phyloP scores from a whole-genome alignment of 2,888 invertebrate species.

The Harpagoxenus sublaevis region DNA sequence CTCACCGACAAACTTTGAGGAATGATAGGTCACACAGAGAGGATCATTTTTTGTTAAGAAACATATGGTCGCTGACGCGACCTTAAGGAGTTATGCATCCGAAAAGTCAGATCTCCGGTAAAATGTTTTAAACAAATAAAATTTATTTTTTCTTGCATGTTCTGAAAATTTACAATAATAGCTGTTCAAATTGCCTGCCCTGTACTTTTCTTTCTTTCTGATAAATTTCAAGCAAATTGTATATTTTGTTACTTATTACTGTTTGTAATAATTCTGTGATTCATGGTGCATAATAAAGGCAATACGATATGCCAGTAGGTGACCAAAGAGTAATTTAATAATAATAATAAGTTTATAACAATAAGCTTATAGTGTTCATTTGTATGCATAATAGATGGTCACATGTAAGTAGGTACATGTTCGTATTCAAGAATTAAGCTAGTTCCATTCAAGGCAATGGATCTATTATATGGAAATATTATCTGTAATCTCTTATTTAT shows the following conservation, averaged over 20 bases:
- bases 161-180: too few species aligned
- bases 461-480: not conserved
- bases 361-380: not conserved
- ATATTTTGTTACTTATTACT: not conserved
- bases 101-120: too few species aligned
- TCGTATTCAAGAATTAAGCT: not conserved
- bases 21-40: too few species aligned
- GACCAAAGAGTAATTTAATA: not conserved
- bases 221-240: not conserved
- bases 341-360: not conserved
- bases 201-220: not conserved
- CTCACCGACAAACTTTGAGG: too few species aligned
- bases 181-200: too few species aligned
- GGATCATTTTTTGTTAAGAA: too few species aligned
- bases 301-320: not conserved
- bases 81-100: too few species aligned
- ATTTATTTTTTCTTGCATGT: too few species aligned
- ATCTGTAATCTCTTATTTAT: not conserved
- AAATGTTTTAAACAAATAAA: too few species aligned
- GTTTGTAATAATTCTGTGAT: constrained; percentile 7
- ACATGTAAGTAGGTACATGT: not conserved
- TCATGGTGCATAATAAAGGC: not conserved
- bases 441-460: not conserved
- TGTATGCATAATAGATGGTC: not conserved
- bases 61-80: too few species aligned